Percentiles rank a stretch among this genome's conserved stretches.
Conservation (phyloP, 2,888 invertebrate genomes). For the Trichopoda pennipes region DNA sequence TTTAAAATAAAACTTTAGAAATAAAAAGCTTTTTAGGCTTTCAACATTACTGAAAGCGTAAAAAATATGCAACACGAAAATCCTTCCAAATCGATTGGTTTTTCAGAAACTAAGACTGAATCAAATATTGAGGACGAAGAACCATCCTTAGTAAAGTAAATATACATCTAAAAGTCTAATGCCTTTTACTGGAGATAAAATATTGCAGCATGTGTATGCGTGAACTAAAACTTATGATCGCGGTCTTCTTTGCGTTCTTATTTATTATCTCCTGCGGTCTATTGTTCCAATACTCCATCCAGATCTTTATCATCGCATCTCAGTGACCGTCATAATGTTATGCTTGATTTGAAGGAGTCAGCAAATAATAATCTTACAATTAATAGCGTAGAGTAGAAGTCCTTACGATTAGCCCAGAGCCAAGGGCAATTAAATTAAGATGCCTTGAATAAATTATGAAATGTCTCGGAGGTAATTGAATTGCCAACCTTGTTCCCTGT, state of each 20-base stretch:
- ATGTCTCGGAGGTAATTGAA: slow-evolving; percentile 75
- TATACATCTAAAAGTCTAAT: slow-evolving; percentile 67
- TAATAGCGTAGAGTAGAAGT: slow-evolving; percentile 73
- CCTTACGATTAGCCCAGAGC: slow-evolving; percentile 68
- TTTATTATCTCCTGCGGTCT: slow-evolving; percentile 28
- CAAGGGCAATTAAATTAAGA: slow-evolving; percentile 75
- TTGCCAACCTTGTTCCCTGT: slow-evolving; percentile 72
- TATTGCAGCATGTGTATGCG: slow-evolving; percentile 70
- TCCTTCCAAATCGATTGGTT: slow-evolving; percentile 54
- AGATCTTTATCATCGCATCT: slow-evolving; percentile 66
- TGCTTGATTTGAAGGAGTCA: slow-evolving; percentile 74
- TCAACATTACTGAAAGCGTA: not conserved
- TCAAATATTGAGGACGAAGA: slow-evolving; percentile 29
- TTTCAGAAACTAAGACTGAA: not conserved
- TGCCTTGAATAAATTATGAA: slow-evolving; percentile 73
- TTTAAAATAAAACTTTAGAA: not conserved
- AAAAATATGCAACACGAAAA: slow-evolving; percentile 12
- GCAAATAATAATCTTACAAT: slow-evolving; percentile 69
- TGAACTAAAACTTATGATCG: slow-evolving; percentile 71
- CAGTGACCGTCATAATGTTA: slow-evolving; percentile 71
- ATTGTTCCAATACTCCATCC: slow-evolving; percentile 72
- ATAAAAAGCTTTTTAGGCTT: not conserved
- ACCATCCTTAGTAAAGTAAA: slow-evolving; percentile 60
- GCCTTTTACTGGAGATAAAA: slow-evolving; percentile 71
- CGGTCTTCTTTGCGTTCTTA: slow-evolving; percentile 60